Evolutionary conservation across 1,140 invertebrate genomes (phyloP), one percentile per base, ranked within the genome.

Genomic region (Zelostemma sp.): DNA sequence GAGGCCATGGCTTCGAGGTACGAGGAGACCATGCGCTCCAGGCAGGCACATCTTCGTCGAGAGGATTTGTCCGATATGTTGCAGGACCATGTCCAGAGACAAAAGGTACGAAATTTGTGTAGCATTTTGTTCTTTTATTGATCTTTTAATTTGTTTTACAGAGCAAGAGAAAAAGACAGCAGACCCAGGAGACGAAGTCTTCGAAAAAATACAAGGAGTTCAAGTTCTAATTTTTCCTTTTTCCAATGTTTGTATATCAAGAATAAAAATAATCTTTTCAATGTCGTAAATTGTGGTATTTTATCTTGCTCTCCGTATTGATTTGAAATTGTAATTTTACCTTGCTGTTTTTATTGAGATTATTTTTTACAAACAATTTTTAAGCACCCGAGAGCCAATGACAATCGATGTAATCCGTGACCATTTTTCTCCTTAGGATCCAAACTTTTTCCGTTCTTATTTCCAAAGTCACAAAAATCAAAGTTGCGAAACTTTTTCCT

Each of bases 21-120:
- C 83, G 98, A 99, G 81, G 95, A 98, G 72, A 96, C 97, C 57
- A 91, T 98, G 85, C 88, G 95, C 41, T 96, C 98, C 78, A 92
- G 96, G 75, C 94, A 97, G 77, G 92, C 93, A 70, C 90, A 93
- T 79, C 85, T 95, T 25, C 91, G 93, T 64, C 93, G 95, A 66
- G 98, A 99, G 87, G 98, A 99, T 88, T 89, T 99, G 9, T 97
- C 95, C 15, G 97, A 99, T 80, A 98, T 99, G 97, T 89, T 99
- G 61, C 97, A 97, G 16, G 97, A 99, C 85, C 97, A 99, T 85
- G 95, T 97, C 15, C 95, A 96, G 16, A 91, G 96, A 72, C 95
- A 98, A 82, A 96, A 95, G 88, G 93, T 93, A 80, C 45, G 40
- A 59, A 12, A 53, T 19, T 6, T 17, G 56, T 25, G 41, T 33